Percentiles rank a stretch among this genome's conserved stretches.
phyloP scores from a whole-genome alignment of 2,797 vertebrate species.

The Leptoclinus maculatus region DNA sequence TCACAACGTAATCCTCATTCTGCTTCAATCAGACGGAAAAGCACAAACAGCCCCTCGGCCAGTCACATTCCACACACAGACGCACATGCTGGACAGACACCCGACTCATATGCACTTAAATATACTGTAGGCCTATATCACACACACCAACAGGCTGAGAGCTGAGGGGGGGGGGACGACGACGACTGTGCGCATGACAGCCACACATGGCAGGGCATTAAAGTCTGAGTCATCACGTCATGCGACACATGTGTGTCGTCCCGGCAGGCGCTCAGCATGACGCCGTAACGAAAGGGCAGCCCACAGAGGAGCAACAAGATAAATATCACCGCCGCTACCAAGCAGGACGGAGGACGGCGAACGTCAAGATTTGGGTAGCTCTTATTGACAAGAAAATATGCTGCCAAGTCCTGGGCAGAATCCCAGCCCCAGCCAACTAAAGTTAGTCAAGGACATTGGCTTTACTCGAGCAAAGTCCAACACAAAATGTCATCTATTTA shows the following conservation, averaged over 20 bases:
- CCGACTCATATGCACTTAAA: conserved; percentile 38
- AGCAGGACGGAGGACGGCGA: conserved; percentile 36
- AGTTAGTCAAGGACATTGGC: conserved; percentile 41
- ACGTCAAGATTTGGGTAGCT: conserved; percentile 35
- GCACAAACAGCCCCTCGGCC: conserved; percentile 56
- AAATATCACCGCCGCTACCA: conserved; percentile 55
- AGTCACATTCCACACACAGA: conserved; percentile 47
- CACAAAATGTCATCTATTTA: conserved; percentile 56
- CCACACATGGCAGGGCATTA: conserved; percentile 71
- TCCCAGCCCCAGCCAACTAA: conserved; percentile 20
- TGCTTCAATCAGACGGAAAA: conserved; percentile 61
- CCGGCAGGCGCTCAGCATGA: conserved; percentile 55
- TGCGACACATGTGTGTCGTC: conserved; percentile 62
- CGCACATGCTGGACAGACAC: conserved; percentile 46
- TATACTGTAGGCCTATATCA: conserved; percentile 27
- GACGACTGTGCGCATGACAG: conserved; percentile 49
- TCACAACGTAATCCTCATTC: conserved; percentile 60
- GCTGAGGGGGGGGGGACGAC: conserved; percentile 14
- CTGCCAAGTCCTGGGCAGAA: conserved; percentile 31
- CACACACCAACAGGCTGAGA: conserved; percentile 45
- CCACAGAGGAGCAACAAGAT: conserved; percentile 58
- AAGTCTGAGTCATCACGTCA: conserved; percentile 74
- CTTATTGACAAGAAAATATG: conserved; percentile 28
- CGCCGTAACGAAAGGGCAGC: conserved; percentile 60
- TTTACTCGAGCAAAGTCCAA: conserved; percentile 48